A percentile compares a stretch with the other conserved stretches of the same genome.
phyloP scores from a whole-genome alignment of 2,797 vertebrate species.

The Sciaenops ocellatus region DNA sequence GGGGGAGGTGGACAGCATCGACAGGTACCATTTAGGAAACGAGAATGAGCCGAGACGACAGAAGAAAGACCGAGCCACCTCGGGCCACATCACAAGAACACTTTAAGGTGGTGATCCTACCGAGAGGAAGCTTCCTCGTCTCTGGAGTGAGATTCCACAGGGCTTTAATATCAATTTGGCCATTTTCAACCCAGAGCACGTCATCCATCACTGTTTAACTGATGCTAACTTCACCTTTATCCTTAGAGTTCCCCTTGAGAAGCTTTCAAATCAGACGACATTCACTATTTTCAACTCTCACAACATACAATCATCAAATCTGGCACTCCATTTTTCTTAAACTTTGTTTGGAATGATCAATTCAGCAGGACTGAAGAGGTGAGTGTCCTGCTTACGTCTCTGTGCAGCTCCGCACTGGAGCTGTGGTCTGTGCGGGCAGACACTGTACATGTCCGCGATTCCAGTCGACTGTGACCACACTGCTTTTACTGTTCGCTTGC shows the following conservation, averaged over 20 bases:
- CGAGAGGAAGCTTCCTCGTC: background rate
- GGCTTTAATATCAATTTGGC: background rate
- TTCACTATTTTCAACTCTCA: no score
- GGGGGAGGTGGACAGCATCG: background rate
- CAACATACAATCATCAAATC: no score
- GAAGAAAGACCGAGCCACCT: background rate
- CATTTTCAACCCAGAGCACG: slow-evolving; percentile 15
- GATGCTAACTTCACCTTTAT: background rate
- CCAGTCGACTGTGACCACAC: background rate
- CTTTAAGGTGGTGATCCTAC: background rate
- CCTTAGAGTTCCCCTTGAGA: no score
- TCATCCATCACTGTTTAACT: background rate
- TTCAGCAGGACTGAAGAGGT: background rate
- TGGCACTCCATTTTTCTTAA: background rate
- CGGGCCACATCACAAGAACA: background rate
- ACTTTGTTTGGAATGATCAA: background rate
- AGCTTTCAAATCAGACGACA: background rate
- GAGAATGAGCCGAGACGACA: background rate
- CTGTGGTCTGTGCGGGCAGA: background rate
- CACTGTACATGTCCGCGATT: background rate
- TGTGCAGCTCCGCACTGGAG: background rate
- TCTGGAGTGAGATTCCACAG: background rate
- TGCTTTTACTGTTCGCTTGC: background rate
- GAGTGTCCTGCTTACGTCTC: background rate
- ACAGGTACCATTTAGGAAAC: slow-evolving; percentile 36